phyloP scores from a whole-genome alignment of 2,113 vertebrate genomes.

The Ictalurus punctatus region DNA sequence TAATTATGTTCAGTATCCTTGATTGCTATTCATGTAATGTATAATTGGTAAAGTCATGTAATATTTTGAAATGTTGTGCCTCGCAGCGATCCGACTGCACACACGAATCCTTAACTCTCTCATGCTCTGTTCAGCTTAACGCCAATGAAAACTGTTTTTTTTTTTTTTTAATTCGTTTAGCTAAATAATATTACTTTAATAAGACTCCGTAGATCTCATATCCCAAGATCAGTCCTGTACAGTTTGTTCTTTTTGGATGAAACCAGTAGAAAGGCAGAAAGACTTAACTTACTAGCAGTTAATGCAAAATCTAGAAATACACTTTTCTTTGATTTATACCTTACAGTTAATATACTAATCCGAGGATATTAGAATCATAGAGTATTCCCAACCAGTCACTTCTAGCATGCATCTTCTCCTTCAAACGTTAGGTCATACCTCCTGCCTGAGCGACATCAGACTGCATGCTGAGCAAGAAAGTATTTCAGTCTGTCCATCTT shows the following conservation, averaged over 20 bases:
- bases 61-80: constrained; percentile 57
- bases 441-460: background rate
- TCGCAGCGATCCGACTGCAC: constrained; percentile 39
- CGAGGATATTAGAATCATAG: background rate
- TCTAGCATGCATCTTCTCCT: background rate
- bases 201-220: background rate
- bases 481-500: background rate
- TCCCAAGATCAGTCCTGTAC: background rate
- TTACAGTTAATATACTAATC: background rate
- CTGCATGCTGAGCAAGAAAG: background rate
- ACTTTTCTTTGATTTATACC: background rate
- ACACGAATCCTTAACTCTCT: constrained; percentile 54
- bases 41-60: constrained; percentile 54
- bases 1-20: constrained; percentile 78
- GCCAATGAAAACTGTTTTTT: background rate
- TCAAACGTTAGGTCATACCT: background rate
- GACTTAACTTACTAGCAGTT: too few species aligned
- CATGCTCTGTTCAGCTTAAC: background rate
- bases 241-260: background rate
- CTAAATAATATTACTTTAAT: background rate
- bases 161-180: background rate
- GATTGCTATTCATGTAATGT: constrained; percentile 72
- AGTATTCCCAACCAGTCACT: background rate
- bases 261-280: too few species aligned
- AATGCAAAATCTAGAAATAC: too few species aligned